Percentiles rank a stretch among this genome's conserved stretches.
Conservation (phyloP, 2,888 invertebrate genomes). For the Cataglyphis cursor region DNA sequence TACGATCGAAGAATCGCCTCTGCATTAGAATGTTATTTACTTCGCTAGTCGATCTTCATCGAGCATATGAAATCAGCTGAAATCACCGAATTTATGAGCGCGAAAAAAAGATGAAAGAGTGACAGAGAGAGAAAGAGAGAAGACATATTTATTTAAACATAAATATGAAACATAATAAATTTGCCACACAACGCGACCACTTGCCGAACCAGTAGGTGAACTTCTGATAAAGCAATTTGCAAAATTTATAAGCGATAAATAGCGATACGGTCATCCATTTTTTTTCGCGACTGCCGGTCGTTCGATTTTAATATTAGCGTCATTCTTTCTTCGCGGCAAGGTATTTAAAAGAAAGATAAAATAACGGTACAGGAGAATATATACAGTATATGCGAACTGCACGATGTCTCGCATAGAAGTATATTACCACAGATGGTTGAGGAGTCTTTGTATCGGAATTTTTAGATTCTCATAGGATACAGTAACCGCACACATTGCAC, state of each 20-base stretch:
- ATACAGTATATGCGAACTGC: conserved; percentile 12
- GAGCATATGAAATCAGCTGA: not conserved
- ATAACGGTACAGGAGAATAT: conserved; percentile 42
- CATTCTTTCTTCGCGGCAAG: not conserved
- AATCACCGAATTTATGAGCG: not conserved
- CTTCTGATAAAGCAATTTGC: too few relatives aligned
- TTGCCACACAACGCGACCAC: not conserved
- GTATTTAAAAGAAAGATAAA: conserved; percentile 46
- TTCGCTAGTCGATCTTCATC: not conserved
- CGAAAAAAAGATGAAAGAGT: not conserved
- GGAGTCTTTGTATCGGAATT: conserved; percentile 43
- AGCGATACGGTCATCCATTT: not conserved
- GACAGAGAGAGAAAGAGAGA: not conserved
- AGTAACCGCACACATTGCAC: conserved; percentile 18
- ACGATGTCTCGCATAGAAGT: conserved; percentile 35
- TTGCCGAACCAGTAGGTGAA: not conserved
- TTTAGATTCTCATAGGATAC: conserved; percentile 18
- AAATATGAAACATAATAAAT: not conserved
- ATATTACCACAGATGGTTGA: conserved; percentile 53
- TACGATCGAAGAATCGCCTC: not conserved
- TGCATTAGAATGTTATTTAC: conserved; percentile 8
- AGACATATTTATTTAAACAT: not conserved
- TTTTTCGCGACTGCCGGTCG: not conserved
- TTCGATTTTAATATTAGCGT: conserved; percentile 28
- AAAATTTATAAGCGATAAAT: conserved; percentile 6